Conservation (phyloP, 2,113 vertebrate genomes). For the Serilophus lunatus region DNA sequence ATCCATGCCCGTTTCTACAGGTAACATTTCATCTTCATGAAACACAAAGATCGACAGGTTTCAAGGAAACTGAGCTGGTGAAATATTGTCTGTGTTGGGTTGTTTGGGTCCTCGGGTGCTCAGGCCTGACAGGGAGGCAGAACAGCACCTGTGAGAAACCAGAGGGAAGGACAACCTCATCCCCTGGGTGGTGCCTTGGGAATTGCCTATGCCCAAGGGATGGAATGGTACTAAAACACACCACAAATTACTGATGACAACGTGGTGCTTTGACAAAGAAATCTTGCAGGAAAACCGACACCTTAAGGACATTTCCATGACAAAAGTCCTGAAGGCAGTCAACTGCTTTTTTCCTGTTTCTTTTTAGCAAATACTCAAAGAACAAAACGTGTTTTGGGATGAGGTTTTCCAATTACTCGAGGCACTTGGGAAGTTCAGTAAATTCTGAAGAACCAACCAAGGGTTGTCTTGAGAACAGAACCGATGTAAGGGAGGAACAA, state of each 20-base stretch:
- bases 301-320: background rate
- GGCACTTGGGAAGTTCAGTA: background rate
- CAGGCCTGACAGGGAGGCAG: background rate
- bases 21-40: background rate
- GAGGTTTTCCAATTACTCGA: background rate
- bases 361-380: background rate
- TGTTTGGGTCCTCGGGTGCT: background rate
- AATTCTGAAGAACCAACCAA: no score
- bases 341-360: background rate
- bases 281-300: background rate
- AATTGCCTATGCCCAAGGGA: background rate
- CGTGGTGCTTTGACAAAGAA: background rate
- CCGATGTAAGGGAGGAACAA: background rate
- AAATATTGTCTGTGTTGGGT: background rate
- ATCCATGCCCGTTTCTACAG: background rate
- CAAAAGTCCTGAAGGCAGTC: background rate
- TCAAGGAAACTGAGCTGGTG: background rate
- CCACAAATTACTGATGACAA: background rate
- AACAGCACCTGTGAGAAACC: background rate
- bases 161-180: background rate
- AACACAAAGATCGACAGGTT: background rate
- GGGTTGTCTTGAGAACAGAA: background rate
- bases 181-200: fast-evolving
- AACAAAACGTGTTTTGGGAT: background rate
- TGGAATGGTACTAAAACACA: background rate